Conservation (phyloP, 2,888 invertebrate genomes). For the Taenaris catops region DNA sequence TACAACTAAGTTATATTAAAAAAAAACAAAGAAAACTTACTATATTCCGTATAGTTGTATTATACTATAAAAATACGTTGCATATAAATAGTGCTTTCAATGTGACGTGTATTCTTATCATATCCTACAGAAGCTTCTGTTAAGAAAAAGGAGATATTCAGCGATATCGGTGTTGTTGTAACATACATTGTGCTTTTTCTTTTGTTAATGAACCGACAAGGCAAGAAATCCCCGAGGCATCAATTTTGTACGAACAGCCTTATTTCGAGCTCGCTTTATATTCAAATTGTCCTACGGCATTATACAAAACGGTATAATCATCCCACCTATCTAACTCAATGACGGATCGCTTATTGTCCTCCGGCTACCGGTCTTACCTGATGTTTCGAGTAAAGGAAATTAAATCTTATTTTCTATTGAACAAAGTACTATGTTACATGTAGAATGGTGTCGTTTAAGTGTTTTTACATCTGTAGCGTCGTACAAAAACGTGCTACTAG, state of each 20-base stretch:
- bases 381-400: slow-evolving; percentile 27
- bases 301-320: slow-evolving; percentile 51
- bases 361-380: slow-evolving; percentile 67
- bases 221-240: slow-evolving; percentile 2
- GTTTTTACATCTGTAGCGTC: slow-evolving; percentile 1
- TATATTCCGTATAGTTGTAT: too few relatives aligned
- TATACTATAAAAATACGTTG: too few relatives aligned
- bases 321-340: slow-evolving; percentile 62
- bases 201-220: background rate
- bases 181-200: too few relatives aligned
- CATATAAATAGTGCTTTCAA: too few relatives aligned
- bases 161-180: too few relatives aligned
- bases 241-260: slow-evolving; percentile 16
- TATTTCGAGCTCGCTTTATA: slow-evolving; percentile 31
- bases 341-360: slow-evolving; percentile 74
- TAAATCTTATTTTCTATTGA: background rate
- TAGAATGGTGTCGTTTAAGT: background rate
- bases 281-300: slow-evolving; percentile 56
- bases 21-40: too few relatives aligned
- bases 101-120: too few relatives aligned
- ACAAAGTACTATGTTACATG: slow-evolving; percentile 4
- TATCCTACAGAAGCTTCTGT: too few relatives aligned
- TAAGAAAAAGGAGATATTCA: too few relatives aligned
- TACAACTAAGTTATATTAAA: too few relatives aligned
- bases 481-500: slow-evolving; percentile 13